Conservation (phyloP, 2,113 vertebrate genomes). For the Syngnathus scovelli region DNA sequence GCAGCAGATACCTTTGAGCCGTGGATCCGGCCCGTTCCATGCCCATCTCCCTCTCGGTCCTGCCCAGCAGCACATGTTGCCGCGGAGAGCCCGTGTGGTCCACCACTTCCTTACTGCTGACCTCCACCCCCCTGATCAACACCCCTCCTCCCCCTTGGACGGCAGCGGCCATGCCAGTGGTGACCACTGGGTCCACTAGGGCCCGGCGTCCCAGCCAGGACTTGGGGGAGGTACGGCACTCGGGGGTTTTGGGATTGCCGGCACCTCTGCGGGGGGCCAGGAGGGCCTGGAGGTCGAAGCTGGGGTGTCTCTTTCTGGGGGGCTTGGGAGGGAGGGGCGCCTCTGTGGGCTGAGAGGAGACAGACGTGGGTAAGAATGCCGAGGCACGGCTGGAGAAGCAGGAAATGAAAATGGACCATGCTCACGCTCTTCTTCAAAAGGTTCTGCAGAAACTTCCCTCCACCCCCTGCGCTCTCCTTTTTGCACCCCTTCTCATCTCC, state of each 20-base stretch:
- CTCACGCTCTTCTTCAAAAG: constrained; percentile 75
- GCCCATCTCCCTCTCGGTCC: constrained; percentile 69
- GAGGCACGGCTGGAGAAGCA: neutral
- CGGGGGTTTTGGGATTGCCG: constrained; percentile 46
- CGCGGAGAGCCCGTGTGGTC: constrained; percentile 82
- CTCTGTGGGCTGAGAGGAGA: constrained; percentile 55
- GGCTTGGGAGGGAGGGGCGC: constrained; percentile 63
- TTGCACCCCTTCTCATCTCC: constrained; percentile 65
- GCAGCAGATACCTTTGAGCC: constrained; percentile 52
- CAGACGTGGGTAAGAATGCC: neutral
- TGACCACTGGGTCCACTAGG: constrained; percentile 57
- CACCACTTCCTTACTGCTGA: constrained; percentile 87
- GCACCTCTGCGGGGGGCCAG: constrained; percentile 61
- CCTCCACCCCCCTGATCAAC: constrained; percentile 83
- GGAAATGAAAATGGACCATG: constrained; percentile 3
- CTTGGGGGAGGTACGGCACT: constrained; percentile 67
- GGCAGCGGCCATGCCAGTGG: constrained; percentile 60
- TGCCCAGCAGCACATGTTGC: constrained; percentile 81
- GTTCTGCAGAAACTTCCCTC: constrained; percentile 74
- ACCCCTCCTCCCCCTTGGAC: constrained; percentile 63
- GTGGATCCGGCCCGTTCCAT: constrained; percentile 48
- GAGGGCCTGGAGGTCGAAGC: constrained; percentile 77
- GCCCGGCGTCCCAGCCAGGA: constrained; percentile 68
- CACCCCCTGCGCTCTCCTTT: constrained; percentile 50
- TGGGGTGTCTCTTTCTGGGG: constrained; percentile 71